phyloP scores from a whole-genome alignment of 2,797 vertebrate species.

The Poeciliopsis infans region DNA sequence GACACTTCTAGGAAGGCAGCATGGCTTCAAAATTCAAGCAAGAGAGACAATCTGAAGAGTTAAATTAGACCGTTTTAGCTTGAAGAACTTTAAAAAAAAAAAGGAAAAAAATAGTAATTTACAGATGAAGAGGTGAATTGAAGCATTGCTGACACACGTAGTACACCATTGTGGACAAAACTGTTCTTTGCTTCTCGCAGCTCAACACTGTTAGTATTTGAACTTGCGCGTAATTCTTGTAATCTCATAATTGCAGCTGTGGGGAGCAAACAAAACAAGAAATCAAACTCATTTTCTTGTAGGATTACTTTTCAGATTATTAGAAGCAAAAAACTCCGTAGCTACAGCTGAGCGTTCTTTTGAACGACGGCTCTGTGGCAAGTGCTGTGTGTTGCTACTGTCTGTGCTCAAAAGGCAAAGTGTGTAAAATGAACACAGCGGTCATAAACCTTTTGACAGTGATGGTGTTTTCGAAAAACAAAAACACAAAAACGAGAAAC shows the following conservation, averaged over 20 bases:
- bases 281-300: constrained; percentile 1
- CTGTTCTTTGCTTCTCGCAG: constrained; percentile 17
- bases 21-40: constrained; percentile 17
- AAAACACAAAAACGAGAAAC: not conserved
- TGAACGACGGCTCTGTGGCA: constrained; percentile 5
- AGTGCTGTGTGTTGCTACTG: not conserved
- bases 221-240: constrained; percentile 23
- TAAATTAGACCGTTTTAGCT: constrained; percentile 20
- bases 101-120: not conserved
- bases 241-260: constrained; percentile 15
- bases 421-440: constrained; percentile 34
- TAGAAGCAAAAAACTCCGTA: not conserved
- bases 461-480: not conserved
- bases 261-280: constrained; percentile 1
- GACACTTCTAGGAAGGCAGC: constrained; percentile 32
- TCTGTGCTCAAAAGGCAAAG: constrained; percentile 33
- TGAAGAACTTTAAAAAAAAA: not conserved
- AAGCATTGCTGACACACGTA: not conserved
- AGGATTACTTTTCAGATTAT: not conserved
- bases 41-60: constrained; percentile 20
- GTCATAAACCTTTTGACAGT: constrained; percentile 8
- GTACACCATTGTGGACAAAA: constrained; percentile 4
- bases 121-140: constrained; percentile 19
- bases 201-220: not conserved
- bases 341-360: not conserved